A percentile compares a stretch with the other conserved stretches of the same genome.
These are phyloP conservation scores for Yasuhikotakia modesta DNA, from an alignment of 2,797 vertebrate species.

Conservation along the genomic window DNA sequence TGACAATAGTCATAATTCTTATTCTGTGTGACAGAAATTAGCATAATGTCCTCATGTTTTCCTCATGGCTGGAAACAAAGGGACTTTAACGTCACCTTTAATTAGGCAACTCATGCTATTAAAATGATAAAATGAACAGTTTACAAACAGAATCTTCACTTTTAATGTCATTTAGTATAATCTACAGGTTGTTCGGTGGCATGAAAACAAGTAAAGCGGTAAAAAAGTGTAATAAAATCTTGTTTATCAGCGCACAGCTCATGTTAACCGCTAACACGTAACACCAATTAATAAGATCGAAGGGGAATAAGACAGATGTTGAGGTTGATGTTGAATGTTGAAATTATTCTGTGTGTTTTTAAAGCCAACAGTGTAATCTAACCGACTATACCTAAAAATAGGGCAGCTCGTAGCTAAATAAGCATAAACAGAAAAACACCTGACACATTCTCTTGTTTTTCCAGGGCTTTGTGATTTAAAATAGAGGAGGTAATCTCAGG, in stretches of 20 bases:
- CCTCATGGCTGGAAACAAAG: too few relatives aligned
- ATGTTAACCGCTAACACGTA: neutral
- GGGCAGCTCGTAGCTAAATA: slow-evolving; percentile 16
- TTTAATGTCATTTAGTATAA: neutral
- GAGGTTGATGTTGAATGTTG: too few relatives aligned
- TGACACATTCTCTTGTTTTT: slow-evolving; percentile 29
- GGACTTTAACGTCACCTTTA: too few relatives aligned
- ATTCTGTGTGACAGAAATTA: slow-evolving; percentile 3
- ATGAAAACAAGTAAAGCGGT: neutral
- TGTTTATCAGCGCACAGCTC: neutral
- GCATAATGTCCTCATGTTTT: neutral
- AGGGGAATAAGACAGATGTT: neutral
- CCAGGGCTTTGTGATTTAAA: slow-evolving; percentile 28
- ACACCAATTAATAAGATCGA: neutral
- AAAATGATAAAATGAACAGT: neutral
- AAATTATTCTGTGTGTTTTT: neutral
- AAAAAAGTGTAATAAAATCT: too few relatives aligned
- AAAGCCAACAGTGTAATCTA: neutral
- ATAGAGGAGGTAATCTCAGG: slow-evolving; percentile 20
- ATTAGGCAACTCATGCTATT: neutral
- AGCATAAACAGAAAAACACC: slow-evolving; percentile 33
- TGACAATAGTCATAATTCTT: neutral
- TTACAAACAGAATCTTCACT: slow-evolving; percentile 1
- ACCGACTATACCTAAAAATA: slow-evolving; percentile 12
- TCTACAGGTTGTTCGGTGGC: neutral